These are phyloP conservation scores for Drosophila paulistorum DNA, from an alignment of 1,140 invertebrate genomes.

Conservation along the genomic window DNA sequence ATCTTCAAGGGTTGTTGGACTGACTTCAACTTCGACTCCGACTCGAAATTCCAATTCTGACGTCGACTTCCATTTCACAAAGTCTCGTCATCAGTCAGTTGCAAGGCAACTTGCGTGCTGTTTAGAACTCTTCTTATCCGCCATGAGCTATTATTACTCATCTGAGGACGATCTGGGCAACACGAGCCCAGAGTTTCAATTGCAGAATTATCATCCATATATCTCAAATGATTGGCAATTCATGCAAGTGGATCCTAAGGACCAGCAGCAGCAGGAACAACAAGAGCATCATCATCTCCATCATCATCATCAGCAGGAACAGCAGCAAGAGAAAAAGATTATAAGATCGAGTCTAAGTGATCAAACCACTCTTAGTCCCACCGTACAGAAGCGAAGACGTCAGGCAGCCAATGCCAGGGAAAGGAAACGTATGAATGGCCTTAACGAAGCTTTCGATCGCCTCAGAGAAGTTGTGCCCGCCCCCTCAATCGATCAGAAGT, in stretches of 20 bases:
- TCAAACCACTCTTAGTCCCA: conserved; percentile 83
- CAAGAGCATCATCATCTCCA: neutral
- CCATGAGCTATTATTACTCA: conserved; percentile 71
- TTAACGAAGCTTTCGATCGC: conserved; percentile 92
- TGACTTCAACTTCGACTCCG: neutral
- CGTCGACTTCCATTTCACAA: neutral
- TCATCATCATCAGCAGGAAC: conserved; percentile 3
- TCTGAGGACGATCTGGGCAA: conserved; percentile 72
- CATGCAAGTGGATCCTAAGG: conserved; percentile 27
- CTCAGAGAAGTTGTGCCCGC: conserved; percentile 91
- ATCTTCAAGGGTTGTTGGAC: conserved; percentile 36
- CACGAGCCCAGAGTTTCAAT: conserved; percentile 69
- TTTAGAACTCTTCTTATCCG: conserved; percentile 25
- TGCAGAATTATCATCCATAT: conserved; percentile 47
- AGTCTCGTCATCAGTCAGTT: conserved; percentile 31
- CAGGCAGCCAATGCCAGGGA: conserved; percentile 91
- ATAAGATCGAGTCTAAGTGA: conserved; percentile 25
- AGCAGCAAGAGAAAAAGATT: neutral
- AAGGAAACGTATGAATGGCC: conserved; percentile 90
- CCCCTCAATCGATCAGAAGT: conserved; percentile 90
- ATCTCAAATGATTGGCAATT: conserved; percentile 65
- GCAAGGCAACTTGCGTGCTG: conserved; percentile 65
- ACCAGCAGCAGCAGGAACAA: neutral
- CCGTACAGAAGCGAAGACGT: conserved; percentile 86
- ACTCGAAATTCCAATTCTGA: too few relatives aligned